These are phyloP conservation scores for Ferdinandea cuprea DNA, from an alignment of 2,888 invertebrate genomes.

Conservation along the genomic window DNA sequence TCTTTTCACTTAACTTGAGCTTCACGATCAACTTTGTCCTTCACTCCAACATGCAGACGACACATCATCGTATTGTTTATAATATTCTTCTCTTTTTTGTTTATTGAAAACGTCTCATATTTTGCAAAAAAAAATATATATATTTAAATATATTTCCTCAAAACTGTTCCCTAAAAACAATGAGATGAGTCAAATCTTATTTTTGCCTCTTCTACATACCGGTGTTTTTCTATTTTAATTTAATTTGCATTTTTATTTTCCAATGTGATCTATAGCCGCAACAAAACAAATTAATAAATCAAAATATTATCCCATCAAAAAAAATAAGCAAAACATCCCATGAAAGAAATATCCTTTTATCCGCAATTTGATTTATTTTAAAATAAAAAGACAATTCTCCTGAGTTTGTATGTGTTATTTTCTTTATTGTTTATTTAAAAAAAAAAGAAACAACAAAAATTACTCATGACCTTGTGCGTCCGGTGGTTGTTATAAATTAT, in stretches of 20 bases:
- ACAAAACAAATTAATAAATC: constrained; percentile 34
- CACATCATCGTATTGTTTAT: not conserved
- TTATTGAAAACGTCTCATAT: constrained; percentile 2
- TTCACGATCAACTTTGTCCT: no score
- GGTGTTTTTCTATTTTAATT: constrained; percentile 43
- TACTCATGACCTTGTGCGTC: constrained; percentile 11
- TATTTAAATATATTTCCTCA: constrained; percentile 14
- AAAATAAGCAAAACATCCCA: not conserved
- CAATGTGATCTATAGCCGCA: constrained; percentile 31
- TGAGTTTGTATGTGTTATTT: constrained; percentile 10
- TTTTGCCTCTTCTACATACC: constrained; percentile 51
- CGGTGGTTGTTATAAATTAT: constrained; percentile 21
- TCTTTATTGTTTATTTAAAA: constrained; percentile 1
- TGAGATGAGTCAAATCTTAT: constrained; percentile 47
- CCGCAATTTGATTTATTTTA: constrained; percentile 25
- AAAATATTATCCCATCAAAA: not conserved
- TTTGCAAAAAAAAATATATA: not conserved
- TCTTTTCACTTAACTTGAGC: not conserved
- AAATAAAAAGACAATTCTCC: not conserved
- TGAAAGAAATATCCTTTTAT: constrained; percentile 1
- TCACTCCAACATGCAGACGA: not conserved
- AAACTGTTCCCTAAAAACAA: not conserved
- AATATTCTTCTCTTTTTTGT: not conserved
- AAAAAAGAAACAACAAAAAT: no score
- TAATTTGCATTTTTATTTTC: constrained; percentile 14